Evolutionary conservation across 2,888 invertebrate species (phyloP).

Genomic region (Heteromurus nitidus): DNA sequence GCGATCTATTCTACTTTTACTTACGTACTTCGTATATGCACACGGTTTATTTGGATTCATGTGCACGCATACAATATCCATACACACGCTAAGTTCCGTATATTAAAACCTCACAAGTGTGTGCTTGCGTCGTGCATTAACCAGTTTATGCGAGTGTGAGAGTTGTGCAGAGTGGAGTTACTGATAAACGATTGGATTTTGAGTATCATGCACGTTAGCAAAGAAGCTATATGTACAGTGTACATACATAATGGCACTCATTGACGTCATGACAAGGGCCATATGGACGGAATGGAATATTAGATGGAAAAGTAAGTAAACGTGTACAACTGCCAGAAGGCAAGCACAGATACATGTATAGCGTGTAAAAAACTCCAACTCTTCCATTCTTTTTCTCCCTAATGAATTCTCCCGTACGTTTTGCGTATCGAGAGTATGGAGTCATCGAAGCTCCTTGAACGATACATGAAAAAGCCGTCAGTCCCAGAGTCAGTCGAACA

Average conservation of each 20-base stretch:
- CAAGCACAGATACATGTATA: neutral
- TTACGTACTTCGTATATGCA: too few species aligned
- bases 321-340: constrained; percentile 9
- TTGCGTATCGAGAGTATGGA: constrained; percentile 15
- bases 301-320: constrained; percentile 23
- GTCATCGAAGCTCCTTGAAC: constrained; percentile 56
- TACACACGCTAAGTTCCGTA: too few species aligned
- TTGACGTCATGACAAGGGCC: constrained; percentile 49
- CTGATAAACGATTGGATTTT: too few species aligned
- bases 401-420: constrained; percentile 31
- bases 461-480: constrained; percentile 56
- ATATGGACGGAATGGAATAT: neutral
- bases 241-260: constrained; percentile 33
- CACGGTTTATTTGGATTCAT: neutral
- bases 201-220: too few species aligned
- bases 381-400: constrained; percentile 13
- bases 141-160: too few species aligned
- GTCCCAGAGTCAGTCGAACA: constrained; percentile 49
- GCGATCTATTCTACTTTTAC: too few species aligned
- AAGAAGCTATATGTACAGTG: too few species aligned
- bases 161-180: too few species aligned
- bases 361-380: constrained; percentile 6
- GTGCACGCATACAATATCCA: constrained; percentile 21
- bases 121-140: too few species aligned
- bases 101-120: too few species aligned